Conservation (phyloP, 2,888 invertebrate species). For the Cerastis rubricosa region DNA sequence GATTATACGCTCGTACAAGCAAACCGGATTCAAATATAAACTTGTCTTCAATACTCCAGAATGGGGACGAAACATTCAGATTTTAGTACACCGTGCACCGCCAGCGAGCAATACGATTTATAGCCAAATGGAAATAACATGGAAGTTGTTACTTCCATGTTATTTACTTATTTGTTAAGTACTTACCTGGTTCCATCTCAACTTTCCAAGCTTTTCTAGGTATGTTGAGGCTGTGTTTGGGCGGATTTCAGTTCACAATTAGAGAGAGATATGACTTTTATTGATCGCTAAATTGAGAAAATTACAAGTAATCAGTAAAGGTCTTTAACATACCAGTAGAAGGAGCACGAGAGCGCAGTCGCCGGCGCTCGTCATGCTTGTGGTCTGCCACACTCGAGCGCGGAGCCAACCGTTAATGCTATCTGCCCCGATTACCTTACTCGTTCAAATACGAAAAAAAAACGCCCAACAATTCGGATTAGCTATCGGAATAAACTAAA, state of each 20-base stretch:
- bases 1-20: constrained; percentile 60
- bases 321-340: constrained; percentile 81
- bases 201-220: constrained; percentile 29
- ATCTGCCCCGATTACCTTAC: constrained; percentile 90
- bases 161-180: constrained; percentile 17
- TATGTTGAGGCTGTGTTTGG: not conserved
- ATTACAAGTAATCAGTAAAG: constrained; percentile 23
- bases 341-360: constrained; percentile 86
- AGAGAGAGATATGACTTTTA: not conserved
- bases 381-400: constrained; percentile 90
- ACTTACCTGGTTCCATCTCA: constrained; percentile 5
- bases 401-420: constrained; percentile 90
- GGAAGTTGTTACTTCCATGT: too few relatives aligned
- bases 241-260: not conserved
- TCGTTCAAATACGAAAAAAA: constrained; percentile 83
- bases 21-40: constrained; percentile 69
- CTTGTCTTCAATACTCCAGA: constrained; percentile 63
- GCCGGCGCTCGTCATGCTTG: constrained; percentile 89
- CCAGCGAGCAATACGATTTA: constrained; percentile 41
- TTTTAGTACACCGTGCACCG: constrained; percentile 54
- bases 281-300: constrained; percentile 4
- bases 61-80: constrained; percentile 63
- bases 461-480: constrained; percentile 66
- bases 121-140: constrained; percentile 47
- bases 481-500: constrained; percentile 59